A percentile compares a stretch with the other conserved stretches of the same genome.
These are phyloP conservation scores for Heliopora coerulea DNA, from an alignment of 92 coral and sea anemone species.

Conservation along the genomic window DNA sequence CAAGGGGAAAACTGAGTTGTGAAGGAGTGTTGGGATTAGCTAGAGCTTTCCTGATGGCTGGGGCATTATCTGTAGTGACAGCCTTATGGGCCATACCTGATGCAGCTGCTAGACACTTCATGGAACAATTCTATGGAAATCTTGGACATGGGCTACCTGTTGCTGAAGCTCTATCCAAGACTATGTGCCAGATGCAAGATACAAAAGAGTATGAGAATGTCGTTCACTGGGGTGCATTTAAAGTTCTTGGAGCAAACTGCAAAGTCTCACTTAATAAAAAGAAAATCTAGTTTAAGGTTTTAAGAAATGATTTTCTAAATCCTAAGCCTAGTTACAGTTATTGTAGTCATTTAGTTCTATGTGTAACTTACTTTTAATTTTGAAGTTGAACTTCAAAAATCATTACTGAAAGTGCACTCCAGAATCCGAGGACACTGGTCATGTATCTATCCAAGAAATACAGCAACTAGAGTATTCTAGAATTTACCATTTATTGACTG, in stretches of 20 bases:
- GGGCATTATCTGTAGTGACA: conserved; percentile 49
- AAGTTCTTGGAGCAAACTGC: conserved; percentile 14
- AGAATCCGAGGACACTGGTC: too few species aligned
- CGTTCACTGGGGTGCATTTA: conserved; percentile 23
- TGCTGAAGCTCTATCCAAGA: conserved; percentile 10
- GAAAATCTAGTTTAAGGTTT: too few species aligned
- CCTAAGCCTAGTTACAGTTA: too few species aligned
- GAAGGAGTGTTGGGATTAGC: conserved; percentile 51
- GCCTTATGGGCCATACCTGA: conserved; percentile 47
- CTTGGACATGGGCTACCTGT: conserved; percentile 17
- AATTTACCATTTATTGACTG: too few species aligned
- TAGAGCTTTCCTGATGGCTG: conserved; percentile 45
- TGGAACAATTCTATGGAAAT: conserved; percentile 33
- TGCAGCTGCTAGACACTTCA: conserved; percentile 32
- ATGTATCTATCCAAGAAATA: too few species aligned
- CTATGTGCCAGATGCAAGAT: conserved; percentile 5
- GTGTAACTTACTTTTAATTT: too few species aligned
- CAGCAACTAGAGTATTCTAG: too few species aligned
- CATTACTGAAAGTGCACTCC: too few species aligned
- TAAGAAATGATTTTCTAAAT: too few species aligned
- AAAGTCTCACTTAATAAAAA: not conserved
- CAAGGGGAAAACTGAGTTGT: conserved; percentile 33
- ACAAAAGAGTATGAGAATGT: not conserved
- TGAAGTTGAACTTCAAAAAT: too few species aligned
- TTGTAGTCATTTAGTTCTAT: too few species aligned